phyloP scores from a whole-genome alignment of 2,113 vertebrate genomes.

The Solea solea region DNA sequence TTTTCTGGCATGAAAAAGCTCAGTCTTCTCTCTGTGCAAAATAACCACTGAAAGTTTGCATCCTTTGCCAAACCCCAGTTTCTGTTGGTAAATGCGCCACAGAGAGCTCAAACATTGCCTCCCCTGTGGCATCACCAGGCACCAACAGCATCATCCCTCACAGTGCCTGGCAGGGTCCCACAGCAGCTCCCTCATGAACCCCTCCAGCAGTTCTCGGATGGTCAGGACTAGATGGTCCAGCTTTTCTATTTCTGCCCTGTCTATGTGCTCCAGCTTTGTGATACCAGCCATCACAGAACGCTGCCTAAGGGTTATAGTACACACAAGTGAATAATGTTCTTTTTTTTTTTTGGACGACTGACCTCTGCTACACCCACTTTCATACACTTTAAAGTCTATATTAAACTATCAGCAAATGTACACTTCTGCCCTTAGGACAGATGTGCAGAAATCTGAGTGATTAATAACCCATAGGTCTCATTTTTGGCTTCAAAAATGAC shows the following conservation, averaged over 20 bases:
- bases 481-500: constrained; percentile 35
- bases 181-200: constrained; percentile 26
- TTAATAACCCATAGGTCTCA: constrained; percentile 40
- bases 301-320: constrained; percentile 19
- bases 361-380: constrained; percentile 12
- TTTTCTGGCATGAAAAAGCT: constrained; percentile 17
- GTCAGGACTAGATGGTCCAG: constrained; percentile 32
- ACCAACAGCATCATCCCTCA: constrained; percentile 64
- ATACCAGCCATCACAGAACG: constrained; percentile 33
- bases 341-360: constrained; percentile 34
- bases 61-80: constrained; percentile 52
- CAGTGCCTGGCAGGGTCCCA: constrained; percentile 40
- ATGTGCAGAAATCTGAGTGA: constrained; percentile 37
- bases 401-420: constrained; percentile 34
- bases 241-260: constrained; percentile 18
- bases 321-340: constrained; percentile 21
- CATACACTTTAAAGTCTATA: constrained; percentile 34
- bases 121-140: constrained; percentile 42
- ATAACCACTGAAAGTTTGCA: constrained; percentile 14
- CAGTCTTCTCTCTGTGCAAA: constrained; percentile 15
- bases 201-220: constrained; percentile 46
- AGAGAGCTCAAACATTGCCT: constrained; percentile 40
- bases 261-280: constrained; percentile 23
- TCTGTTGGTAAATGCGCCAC: constrained; percentile 41
- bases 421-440: constrained; percentile 22